These are phyloP conservation scores for Hypothenemus hampei DNA, from an alignment of 1,140 invertebrate species.

Conservation along the genomic window DNA sequence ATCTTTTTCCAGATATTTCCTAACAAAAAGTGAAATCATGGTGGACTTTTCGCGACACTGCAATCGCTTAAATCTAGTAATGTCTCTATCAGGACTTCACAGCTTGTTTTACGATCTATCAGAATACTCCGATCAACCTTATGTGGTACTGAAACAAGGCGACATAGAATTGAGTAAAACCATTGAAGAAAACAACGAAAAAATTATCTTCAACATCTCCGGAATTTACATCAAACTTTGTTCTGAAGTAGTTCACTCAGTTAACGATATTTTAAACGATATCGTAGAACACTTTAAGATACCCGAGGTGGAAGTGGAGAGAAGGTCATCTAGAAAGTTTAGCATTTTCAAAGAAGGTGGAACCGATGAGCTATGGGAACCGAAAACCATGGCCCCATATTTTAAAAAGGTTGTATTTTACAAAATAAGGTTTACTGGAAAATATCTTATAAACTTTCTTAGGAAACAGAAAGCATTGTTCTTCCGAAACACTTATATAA, in stretches of 20 bases:
- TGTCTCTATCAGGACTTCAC: conserved; percentile 62
- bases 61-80: conserved; percentile 59
- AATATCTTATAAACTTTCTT: no score
- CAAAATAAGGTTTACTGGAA: no score
- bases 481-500: conserved; percentile 7
- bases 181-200: conserved; percentile 59
- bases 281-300: conserved; percentile 52
- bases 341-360: conserved; percentile 40
- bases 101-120: conserved; percentile 53
- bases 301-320: conserved; percentile 47
- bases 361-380: conserved; percentile 66
- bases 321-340: conserved; percentile 18
- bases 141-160: conserved; percentile 61
- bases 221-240: conserved; percentile 68
- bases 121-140: conserved; percentile 50
- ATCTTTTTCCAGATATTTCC: conserved; percentile 49
- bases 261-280: conserved; percentile 53
- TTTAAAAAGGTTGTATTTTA: conserved; percentile 15
- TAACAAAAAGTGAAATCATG: conserved; percentile 68
- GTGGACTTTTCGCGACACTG: conserved; percentile 67
- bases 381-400: conserved; percentile 51
- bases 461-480: no score
- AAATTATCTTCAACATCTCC: conserved; percentile 57
- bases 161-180: conserved; percentile 65
- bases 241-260: conserved; percentile 63